Evolutionary conservation across 2,797 vertebrate genomes (phyloP).

Genomic region (Cyclura pinguis): DNA sequence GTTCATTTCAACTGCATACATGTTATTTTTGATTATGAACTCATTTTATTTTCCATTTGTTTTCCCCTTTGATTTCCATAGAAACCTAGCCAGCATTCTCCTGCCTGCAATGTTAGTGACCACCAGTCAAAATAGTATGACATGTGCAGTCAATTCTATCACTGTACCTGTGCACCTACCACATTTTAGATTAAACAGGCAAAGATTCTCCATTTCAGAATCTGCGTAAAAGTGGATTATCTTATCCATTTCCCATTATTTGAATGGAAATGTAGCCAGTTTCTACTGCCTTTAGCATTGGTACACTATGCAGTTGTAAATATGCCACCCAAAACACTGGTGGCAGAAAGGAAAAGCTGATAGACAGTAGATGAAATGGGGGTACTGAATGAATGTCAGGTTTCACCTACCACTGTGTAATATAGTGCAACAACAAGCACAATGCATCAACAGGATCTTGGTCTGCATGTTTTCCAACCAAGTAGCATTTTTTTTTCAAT

Average conservation of each 20-base stretch:
- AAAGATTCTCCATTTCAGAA: not conserved
- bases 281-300: not conserved
- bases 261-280: not conserved
- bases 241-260: not conserved
- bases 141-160: not conserved
- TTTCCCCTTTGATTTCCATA: not conserved
- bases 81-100: not conserved
- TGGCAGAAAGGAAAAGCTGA: too few species aligned
- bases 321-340: too few species aligned
- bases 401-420: too few species aligned
- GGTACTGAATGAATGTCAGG: too few species aligned
- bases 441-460: too few species aligned
- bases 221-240: not conserved
- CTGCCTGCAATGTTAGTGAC: not conserved
- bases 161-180: not conserved
- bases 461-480: not conserved
- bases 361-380: too few species aligned
- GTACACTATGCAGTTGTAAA: too few species aligned
- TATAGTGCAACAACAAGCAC: too few species aligned
- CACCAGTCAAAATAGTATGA: not conserved
- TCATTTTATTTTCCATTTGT: not conserved
- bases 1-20: not conserved
- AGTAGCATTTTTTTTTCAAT: not conserved
- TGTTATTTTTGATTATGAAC: too few species aligned
- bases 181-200: not conserved